Evolutionary conservation across 2,113 vertebrate genomes (phyloP).

Genomic region (Terrapene triunguis): DNA sequence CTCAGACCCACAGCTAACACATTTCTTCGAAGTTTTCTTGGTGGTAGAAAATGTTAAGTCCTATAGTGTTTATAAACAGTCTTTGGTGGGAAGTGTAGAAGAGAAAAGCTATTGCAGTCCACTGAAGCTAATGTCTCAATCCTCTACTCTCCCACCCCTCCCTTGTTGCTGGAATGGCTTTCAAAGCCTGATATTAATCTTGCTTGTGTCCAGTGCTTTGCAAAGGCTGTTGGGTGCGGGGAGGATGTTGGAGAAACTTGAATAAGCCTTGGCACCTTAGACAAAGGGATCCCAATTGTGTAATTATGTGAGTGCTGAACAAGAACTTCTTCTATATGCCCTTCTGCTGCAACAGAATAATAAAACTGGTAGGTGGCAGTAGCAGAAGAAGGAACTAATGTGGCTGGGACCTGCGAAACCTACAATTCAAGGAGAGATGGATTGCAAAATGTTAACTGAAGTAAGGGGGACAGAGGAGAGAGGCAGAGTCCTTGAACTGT

Average conservation of each 20-base stretch:
- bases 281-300: constrained; percentile 29
- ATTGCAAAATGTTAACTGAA: constrained; percentile 64
- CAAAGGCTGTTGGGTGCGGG: neutral
- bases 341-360: constrained; percentile 85
- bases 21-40: neutral
- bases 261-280: constrained; percentile 55
- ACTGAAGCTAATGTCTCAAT: neutral
- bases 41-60: neutral
- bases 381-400: constrained; percentile 76
- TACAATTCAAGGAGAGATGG: constrained; percentile 65
- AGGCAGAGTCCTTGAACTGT: constrained; percentile 54
- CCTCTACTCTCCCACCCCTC: neutral
- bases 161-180: neutral
- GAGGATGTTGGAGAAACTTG: constrained; percentile 36
- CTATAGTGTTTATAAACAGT: constrained; percentile 15
- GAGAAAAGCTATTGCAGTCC: neutral
- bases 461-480: constrained; percentile 53
- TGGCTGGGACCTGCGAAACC: constrained; percentile 70
- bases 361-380: constrained; percentile 83
- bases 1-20: neutral
- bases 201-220: constrained; percentile 49
- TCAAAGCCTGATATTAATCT: constrained; percentile 21
- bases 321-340: constrained; percentile 82
- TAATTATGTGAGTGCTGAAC: constrained; percentile 76
- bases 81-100: neutral